Base-by-base conservation (phyloP, 2,797 vertebrate species). In the Botia kubotai region DNA sequence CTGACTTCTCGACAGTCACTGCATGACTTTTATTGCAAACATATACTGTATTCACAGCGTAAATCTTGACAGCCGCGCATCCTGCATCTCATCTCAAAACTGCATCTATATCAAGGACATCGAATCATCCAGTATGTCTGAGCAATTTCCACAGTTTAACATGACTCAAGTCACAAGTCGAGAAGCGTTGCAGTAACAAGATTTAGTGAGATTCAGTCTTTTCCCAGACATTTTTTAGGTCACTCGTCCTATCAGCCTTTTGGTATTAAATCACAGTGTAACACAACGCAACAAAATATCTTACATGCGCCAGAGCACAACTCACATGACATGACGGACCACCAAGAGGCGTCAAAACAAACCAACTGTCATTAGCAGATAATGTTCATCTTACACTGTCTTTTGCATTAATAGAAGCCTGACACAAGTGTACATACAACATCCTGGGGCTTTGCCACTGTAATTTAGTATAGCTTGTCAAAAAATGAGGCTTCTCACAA, bases 401-500 rank as follows among this genome's bases (percentile, higher is more conserved):
- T 29, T 55, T 69, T 55, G 58, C 39, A 74, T 21, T 50, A 89
- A 86, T 75, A 87, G 77, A 23, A 88, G 81, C 87, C 90, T 92
- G 90, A 91, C 89, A 90, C 57, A 58, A 55, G 48, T 79, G 65
- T 50, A 76, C 75, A 69, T 55, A 69, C 91, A 89, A 86, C 68
- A 86, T 91, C 89, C 89, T 90, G 89, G 90, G 87, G 90, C 90
- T 90, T 88, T 75, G 83, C 83, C 85, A 81, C 87, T 88, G 89
- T 88, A 83, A 89, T 90, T 90, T 90, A 86, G 88, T 90, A 93
- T 89, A 91, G 89, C 87, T 89, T 89, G 89, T 86, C 91, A 63
- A 88, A 80, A 46, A 92, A 80, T 90, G 87, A 85, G 87, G 58
- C 57, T 52, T 48, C 52, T 84, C 70, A 29, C 16, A 70, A 70